Evolutionary conservation across 2,888 invertebrate species (phyloP), one percentile per base, ranked within the genome.

Genomic region (Automeris io): DNA sequence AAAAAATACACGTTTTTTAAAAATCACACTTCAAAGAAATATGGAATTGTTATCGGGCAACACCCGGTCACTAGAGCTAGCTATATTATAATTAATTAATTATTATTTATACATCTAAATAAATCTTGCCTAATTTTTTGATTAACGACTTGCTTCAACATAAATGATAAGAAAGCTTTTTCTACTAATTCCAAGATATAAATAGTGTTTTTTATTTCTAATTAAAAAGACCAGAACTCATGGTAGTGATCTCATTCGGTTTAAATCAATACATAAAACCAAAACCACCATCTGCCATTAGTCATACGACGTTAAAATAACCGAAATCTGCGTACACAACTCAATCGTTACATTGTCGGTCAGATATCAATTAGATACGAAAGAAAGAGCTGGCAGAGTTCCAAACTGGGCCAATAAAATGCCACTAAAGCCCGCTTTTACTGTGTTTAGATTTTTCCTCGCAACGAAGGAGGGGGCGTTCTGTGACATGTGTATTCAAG

Each of bases 311-410:
- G 29, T 5, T 29, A 29, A 29, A 29, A 33, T 46, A 56, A 29
- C 29, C 29, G 49, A 53, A 61, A 60, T 61, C 57, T 54, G 52
- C 49, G 56, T 48, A 55, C 49, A 48, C 55, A 57, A 61, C 56
- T 58, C 54, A 49, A 57, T 61, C 54, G 50, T 50, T 61, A 66
- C 64, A 63, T 65, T 67, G 66, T 68, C 62, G 64, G 75, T 72
- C 72, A 74, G 70, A 78, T 79, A 81, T 83, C 82, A 83, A 83
- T 83, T 83, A 82, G 73, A 72, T 57, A 48, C 62, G 57, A 69
- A 72, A 66, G 57, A 61, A 47, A 51, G 47, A 47, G 65, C 66
- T 83, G 83, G 82, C 82, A 48, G 35, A 45, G 55, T 40, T 74
- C 82, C 82, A 82, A 82, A 66, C 65, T 55, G 64, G 61, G 67